These are phyloP conservation scores for Calosoma granatense DNA, from an alignment of 1,140 invertebrate species.

Conservation along the genomic window DNA sequence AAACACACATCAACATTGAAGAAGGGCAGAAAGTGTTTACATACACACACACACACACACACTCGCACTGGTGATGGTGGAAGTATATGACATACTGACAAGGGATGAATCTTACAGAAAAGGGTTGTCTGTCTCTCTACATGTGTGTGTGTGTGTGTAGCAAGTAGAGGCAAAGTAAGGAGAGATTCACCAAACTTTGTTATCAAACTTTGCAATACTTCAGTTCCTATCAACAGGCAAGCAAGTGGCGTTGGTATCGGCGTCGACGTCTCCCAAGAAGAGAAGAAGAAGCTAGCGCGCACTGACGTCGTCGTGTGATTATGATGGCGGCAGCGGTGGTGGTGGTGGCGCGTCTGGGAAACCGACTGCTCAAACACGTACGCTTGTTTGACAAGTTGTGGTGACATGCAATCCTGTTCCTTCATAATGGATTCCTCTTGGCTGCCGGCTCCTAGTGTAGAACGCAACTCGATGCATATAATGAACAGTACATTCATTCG, in stretches of 20 bases:
- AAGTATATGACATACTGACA: too few relatives aligned
- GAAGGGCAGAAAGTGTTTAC: too few relatives aligned
- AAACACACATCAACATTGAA: too few relatives aligned
- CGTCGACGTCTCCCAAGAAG: too few relatives aligned
- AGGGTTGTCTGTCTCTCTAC: too few relatives aligned
- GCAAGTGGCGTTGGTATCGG: neutral
- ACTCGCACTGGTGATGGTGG: too few relatives aligned
- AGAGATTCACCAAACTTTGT: neutral
- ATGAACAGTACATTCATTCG: neutral
- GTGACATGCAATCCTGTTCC: neutral
- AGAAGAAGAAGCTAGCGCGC: too few relatives aligned
- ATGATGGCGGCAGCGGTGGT: neutral
- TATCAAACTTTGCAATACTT: conserved; percentile 9
- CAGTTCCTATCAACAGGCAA: conserved; percentile 5
- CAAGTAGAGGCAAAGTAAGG: neutral
- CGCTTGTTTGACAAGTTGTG: conserved; percentile 3
- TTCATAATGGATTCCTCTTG: conserved; percentile 5
- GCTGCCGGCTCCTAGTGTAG: neutral
- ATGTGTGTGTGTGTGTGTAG: too few relatives aligned
- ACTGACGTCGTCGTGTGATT: neutral
- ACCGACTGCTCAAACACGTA: conserved; percentile 6
- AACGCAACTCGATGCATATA: neutral
- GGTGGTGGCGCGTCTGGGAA: neutral
- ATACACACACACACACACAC: too few relatives aligned
- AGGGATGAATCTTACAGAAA: too few relatives aligned